Conservation (phyloP, 2,888 invertebrate genomes). For the Drosophila cognata region DNA sequence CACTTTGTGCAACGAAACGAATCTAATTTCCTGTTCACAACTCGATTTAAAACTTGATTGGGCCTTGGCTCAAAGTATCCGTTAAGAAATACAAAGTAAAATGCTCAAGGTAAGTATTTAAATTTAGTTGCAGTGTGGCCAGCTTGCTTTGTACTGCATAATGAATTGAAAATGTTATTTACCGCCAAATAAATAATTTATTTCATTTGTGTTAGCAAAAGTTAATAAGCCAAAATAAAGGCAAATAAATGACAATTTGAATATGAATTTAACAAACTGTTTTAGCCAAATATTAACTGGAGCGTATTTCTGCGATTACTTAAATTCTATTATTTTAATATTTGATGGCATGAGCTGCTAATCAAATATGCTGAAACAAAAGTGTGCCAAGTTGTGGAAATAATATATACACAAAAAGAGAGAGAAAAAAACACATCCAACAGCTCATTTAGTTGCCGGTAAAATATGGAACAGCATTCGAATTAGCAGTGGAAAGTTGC, state of each 20-base stretch:
- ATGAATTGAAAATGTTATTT: neutral
- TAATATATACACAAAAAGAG: neutral
- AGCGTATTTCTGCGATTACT: neutral
- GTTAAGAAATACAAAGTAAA: neutral
- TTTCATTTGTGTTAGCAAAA: neutral
- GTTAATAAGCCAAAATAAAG: neutral
- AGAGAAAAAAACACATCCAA: neutral
- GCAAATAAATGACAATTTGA: neutral
- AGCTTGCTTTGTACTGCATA: neutral
- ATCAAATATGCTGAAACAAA: conserved; percentile 14
- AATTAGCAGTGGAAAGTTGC: conserved; percentile 43
- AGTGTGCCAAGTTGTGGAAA: neutral
- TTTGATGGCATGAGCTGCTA: neutral
- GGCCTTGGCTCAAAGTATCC: neutral
- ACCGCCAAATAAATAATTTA: neutral
- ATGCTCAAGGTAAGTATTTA: neutral
- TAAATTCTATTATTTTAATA: neutral
- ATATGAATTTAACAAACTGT: neutral
- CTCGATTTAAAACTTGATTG: neutral
- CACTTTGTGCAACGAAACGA: neutral
- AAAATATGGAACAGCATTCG: conserved; percentile 18
- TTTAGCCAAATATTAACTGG: neutral
- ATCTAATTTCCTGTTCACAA: neutral
- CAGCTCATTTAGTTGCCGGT: conserved; percentile 35
- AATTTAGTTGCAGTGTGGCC: neutral